Evolutionary conservation across 2,113 vertebrate species (phyloP), one percentile per base, ranked within the genome.

Genomic region (Psittacus erithacus): DNA sequence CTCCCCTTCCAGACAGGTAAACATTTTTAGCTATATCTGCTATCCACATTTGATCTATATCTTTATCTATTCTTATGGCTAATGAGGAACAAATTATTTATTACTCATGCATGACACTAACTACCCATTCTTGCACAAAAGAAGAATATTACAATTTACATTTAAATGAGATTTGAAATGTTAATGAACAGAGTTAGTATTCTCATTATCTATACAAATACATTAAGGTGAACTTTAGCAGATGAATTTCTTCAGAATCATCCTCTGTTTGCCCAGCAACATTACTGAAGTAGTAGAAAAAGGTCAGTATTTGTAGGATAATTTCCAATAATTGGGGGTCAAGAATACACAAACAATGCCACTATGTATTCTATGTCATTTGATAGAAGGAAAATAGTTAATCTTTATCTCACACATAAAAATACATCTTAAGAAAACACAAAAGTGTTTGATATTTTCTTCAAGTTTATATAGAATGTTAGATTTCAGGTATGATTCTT

Each of bases 91-190:
- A 98, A 98, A 98, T 98, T 98, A 96, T 95, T 97, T 98, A 98
- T 98, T 98, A 98, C 96, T 98, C 97, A 98, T 94, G 97, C 98
- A 97, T 98, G 98, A 98, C 98, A 98, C 97, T 98, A 98, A 98
- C 97, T 98, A 98, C 95, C 94, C 93, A 97, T 75, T 97, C 95
- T 97, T 97, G 88, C 97, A 98, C 95, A 97, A 97, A 97, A 98
- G 93, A 96, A 97, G 98, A 98, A 98, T 98, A 98, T 98, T 98
- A 98, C 95, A 96, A 98, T 98, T 98, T 98, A 98, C 98, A 98
- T 98, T 98, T 98, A 98, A 98, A 98, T 98, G 97, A 98, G 98
- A 98, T 98, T 97, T 98, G 93, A 98, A 98, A 98, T 98, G 98
- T 98, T 98, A 98, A 98, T 98, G 98, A 98, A 97, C 95, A 98